These are phyloP conservation scores for Microtus montanus DNA, from an alignment of 2,113 vertebrate species.

Conservation along the genomic window DNA sequence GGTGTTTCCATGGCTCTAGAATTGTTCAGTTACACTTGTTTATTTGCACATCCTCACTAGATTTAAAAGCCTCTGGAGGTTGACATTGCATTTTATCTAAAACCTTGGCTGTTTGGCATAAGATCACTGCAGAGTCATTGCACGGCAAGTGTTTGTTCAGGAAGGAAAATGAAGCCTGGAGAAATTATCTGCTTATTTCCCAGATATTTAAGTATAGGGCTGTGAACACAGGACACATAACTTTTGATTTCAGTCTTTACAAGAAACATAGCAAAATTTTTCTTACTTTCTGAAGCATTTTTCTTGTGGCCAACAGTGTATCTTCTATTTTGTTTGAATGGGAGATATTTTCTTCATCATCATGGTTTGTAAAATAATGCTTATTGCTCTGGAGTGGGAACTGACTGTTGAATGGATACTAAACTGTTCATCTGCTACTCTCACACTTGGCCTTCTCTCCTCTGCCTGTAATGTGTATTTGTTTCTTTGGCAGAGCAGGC, in stretches of 20 bases:
- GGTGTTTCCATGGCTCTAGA: not conserved
- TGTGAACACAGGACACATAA: not conserved
- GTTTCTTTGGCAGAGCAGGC: conserved; percentile 26
- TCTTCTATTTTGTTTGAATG: not conserved
- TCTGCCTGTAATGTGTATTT: conserved; percentile 28
- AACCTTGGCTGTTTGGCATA: not conserved
- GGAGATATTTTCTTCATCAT: not conserved
- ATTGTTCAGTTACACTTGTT: not conserved
- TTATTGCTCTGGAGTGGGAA: conserved; percentile 24
- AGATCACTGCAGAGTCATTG: not conserved
- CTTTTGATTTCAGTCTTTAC: conserved; percentile 1
- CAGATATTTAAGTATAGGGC: conserved; percentile 2
- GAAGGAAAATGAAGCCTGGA: conserved; percentile 29
- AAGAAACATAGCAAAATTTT: conserved; percentile 15
- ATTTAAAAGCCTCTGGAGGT: not conserved
- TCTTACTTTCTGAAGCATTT: not conserved
- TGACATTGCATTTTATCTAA: not conserved
- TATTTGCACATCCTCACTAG: conserved; percentile 33
- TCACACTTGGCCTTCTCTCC: not conserved
- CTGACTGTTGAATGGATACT: not conserved
- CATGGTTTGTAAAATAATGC: conserved; percentile 34
- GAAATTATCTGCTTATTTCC: not conserved
- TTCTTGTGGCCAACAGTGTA: not conserved
- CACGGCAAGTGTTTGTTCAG: not conserved
- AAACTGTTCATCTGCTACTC: conserved; percentile 1